Evolutionary conservation across 2,797 vertebrate species (phyloP), one percentile per base, ranked within the genome.

Genomic region (Catostomus latipinnis): DNA sequence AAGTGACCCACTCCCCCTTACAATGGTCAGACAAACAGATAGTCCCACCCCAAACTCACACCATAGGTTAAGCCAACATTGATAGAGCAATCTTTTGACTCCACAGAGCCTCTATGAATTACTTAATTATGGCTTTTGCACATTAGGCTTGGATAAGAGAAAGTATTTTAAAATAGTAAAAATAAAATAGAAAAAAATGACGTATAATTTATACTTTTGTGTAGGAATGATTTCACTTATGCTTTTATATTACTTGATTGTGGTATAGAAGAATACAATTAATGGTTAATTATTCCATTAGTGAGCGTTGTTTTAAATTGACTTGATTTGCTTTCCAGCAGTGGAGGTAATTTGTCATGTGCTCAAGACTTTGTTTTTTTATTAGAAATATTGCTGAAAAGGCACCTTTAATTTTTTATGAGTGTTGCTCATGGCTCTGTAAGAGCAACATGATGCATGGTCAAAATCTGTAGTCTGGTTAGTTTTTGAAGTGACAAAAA

Each of bases 341-440:
- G 10, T 71, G 46, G 74, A 54, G 70, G 54, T 60, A 45, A 71
- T 63, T 80, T 81, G 50, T 70, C 63, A 77, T 67, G 52, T 56
- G 68, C 54, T 13, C 18, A 73, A 76, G 48, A 62, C 58, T 63
- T 62, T 78, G 62, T 71, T 75, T 73, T 16, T 48, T 71, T n/a
- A 49, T 73, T 70, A 75, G 46, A 77, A 80, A 78, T 74, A 14
- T 74, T 80, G 67, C 54, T 61, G 45, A 76, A 72, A 77, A 82
- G 56, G 56, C n/a, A 71, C 54, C n/a, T 80, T 74, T 34, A 49
- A 53, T 81, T 81, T 83, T 81, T 76, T 22, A 83, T 68, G 43
- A 78, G 69, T 57, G 49, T 45, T 53, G 16, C 66, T 74, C 8
- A 16, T 34, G 53, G 53, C 60, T 78, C 58, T 18, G 13, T 34